Conservation (phyloP, 2,113 vertebrate genomes). For the Ardeotis arabs region DNA sequence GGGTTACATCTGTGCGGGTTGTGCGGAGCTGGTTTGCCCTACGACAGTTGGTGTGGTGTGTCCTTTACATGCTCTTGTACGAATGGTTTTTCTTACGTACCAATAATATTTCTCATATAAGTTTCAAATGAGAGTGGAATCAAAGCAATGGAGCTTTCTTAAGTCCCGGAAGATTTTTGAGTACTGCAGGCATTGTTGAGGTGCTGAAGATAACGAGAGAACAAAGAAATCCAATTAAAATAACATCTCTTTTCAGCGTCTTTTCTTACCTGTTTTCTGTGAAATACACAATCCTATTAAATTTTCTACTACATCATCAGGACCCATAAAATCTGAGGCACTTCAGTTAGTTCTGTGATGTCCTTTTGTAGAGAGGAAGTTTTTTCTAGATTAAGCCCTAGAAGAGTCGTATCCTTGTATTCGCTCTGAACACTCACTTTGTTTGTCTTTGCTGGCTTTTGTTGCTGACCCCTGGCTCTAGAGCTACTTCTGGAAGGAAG, state of each 20-base stretch:
- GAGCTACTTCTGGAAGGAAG: background rate
- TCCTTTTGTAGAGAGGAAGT: background rate
- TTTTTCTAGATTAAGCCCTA: background rate
- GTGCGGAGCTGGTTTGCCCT: background rate
- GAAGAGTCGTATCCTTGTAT: background rate
- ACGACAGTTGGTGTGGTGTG: background rate
- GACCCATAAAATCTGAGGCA: background rate
- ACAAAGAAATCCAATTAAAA: constrained; percentile 73
- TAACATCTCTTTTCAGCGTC: constrained; percentile 35
- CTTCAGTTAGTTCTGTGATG: background rate
- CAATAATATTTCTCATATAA: constrained; percentile 3
- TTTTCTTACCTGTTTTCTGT: constrained; percentile 28
- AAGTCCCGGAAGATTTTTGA: constrained; percentile 26
- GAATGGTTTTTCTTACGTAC: background rate
- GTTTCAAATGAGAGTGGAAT: constrained; percentile 66
- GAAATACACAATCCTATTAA: constrained; percentile 8
- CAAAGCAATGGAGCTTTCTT: constrained; percentile 36
- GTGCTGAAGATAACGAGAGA: constrained; percentile 56
- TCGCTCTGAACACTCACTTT: background rate
- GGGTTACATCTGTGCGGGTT: background rate
- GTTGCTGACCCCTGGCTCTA: background rate
- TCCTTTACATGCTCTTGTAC: background rate
- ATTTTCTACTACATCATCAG: background rate
- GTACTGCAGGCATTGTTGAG: constrained; percentile 35
- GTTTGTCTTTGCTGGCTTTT: background rate